Conservation (phyloP, 2,797 vertebrate species). For the Sebastes minor region DNA sequence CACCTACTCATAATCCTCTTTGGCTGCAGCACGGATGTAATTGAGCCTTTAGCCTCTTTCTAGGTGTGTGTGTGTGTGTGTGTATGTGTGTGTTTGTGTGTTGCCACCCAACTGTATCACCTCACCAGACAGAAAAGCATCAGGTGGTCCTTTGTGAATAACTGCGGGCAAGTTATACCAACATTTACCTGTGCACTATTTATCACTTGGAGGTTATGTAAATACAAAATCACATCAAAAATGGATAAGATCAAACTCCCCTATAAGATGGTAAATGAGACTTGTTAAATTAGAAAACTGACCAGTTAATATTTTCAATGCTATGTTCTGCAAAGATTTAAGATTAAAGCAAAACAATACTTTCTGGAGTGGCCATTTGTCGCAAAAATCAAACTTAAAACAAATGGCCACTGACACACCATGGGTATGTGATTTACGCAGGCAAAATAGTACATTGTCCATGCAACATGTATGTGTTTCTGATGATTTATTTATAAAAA, state of each 20-base stretch:
- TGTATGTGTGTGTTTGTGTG: constrained; percentile 9
- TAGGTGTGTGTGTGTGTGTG: constrained; percentile 19
- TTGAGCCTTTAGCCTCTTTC: constrained; percentile 15
- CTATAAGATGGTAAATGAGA: not conserved
- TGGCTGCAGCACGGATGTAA: constrained; percentile 35
- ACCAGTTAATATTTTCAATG: not conserved
- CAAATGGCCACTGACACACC: no score
- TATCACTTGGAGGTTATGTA: not conserved
- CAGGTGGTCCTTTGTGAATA: not conserved
- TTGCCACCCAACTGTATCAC: not conserved
- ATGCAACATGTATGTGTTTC: no score
- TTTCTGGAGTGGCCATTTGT: no score
- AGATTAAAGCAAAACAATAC: not conserved
- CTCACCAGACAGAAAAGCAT: not conserved
- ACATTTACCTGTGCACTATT: not conserved
- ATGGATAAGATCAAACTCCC: not conserved
- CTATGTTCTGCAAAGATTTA: not conserved
- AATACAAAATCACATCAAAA: not conserved
- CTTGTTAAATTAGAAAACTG: not conserved
- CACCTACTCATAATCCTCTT: constrained; percentile 36
- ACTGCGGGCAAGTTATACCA: not conserved
- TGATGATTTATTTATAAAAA: no score
- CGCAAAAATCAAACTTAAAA: no score
- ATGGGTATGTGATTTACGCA: no score
- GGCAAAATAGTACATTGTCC: no score